phyloP scores from a whole-genome alignment of 2,113 vertebrate genomes.

The Spilogale gracilis region DNA sequence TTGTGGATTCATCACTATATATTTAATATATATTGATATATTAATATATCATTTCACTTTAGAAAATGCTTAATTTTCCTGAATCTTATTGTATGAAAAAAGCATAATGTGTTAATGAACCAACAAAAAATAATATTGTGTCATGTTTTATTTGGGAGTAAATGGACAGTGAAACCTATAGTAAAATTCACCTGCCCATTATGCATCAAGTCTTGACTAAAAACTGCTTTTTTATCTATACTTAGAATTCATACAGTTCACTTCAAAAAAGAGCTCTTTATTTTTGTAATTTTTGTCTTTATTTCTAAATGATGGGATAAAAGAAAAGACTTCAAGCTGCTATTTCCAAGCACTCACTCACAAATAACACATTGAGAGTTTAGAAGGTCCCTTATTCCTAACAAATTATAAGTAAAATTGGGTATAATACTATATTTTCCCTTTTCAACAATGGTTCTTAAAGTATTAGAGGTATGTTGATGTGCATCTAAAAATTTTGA shows the following conservation, averaged over 20 bases:
- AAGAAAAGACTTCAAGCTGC: conserved; percentile 61
- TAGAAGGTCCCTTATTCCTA: conserved; percentile 58
- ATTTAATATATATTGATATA: neutral
- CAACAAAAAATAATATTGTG: conserved; percentile 44
- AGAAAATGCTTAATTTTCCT: conserved; percentile 52
- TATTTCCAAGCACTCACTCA: conserved; percentile 50
- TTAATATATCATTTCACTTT: neutral
- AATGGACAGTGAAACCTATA: conserved; percentile 49
- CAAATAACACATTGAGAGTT: conserved; percentile 64
- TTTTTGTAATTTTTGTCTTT: conserved; percentile 70
- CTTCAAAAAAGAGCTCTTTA: conserved; percentile 58
- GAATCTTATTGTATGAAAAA: conserved; percentile 55
- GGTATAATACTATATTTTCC: conserved; percentile 33
- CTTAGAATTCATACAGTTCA: conserved; percentile 65
- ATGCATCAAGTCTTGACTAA: conserved; percentile 50
- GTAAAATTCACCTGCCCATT: conserved; percentile 25
- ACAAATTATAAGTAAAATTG: conserved; percentile 54
- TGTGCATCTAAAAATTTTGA: neutral
- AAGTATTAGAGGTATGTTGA: conserved; percentile 4
- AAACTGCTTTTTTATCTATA: conserved; percentile 55
- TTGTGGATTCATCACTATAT: neutral
- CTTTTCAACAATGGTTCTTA: conserved; percentile 56
- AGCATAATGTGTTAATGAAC: neutral
- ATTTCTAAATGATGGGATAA: conserved; percentile 65
- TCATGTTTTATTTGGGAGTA: conserved; percentile 37